A percentile compares a stretch with the other conserved stretches of the same genome.
These are phyloP conservation scores for Corythornis leucogaster DNA, from an alignment of 2,797 vertebrate species.

Conservation along the genomic window DNA sequence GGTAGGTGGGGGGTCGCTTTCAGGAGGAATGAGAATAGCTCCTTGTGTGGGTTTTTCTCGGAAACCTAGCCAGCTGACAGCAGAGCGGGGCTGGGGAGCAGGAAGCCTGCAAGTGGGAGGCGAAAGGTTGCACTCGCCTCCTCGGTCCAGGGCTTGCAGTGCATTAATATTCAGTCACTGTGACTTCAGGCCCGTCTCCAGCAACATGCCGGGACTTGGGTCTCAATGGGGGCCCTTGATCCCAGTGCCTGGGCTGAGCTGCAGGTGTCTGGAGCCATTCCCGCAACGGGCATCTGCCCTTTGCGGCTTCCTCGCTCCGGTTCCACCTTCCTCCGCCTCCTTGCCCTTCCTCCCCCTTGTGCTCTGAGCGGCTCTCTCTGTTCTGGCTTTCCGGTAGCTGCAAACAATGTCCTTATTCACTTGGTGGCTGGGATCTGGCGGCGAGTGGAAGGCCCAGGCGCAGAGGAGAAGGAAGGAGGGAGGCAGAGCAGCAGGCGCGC, in stretches of 20 bases:
- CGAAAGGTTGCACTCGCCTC: background rate
- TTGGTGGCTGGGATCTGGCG: slow-evolving; percentile 3
- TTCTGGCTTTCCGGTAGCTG: slow-evolving; percentile 61
- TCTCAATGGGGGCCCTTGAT: slow-evolving; percentile 62
- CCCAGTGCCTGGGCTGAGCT: background rate
- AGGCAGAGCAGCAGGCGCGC: background rate
- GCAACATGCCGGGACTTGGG: background rate
- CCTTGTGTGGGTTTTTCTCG: background rate
- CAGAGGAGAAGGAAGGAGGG: slow-evolving; percentile 29
- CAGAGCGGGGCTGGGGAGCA: background rate
- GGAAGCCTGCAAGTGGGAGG: background rate
- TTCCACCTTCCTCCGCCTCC: slow-evolving; percentile 62
- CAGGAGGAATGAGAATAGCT: slow-evolving; percentile 20
- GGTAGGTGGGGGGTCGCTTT: background rate
- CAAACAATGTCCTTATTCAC: slow-evolving; percentile 69
- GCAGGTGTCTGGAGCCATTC: slow-evolving; percentile 72
- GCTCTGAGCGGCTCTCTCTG: slow-evolving; percentile 37
- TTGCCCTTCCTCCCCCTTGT: slow-evolving; percentile 1
- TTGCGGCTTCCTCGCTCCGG: slow-evolving; percentile 11
- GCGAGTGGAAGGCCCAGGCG: background rate
- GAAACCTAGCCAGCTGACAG: background rate
- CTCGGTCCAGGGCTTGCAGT: background rate
- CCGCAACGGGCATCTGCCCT: slow-evolving; percentile 53
- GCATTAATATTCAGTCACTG: slow-evolving; percentile 61
- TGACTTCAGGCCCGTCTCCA: slow-evolving; percentile 25